phyloP scores from a whole-genome alignment of 1,140 invertebrate species.

The Oncopodura yosiiana region DNA sequence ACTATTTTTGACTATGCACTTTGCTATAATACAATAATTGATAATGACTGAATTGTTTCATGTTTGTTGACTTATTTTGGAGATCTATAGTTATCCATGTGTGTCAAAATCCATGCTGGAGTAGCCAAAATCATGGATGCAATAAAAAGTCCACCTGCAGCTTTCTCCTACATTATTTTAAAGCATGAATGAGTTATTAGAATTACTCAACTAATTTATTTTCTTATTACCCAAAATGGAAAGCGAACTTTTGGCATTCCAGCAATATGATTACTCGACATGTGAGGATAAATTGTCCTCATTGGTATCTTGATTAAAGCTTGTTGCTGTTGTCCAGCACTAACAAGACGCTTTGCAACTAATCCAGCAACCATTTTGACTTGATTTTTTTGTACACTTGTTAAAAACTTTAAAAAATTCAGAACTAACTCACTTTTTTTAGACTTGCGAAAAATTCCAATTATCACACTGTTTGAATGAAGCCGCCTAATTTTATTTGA shows the following conservation, averaged over 20 bases:
- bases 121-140: slow-evolving; percentile 18
- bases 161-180: slow-evolving; percentile 24
- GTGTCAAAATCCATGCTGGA: slow-evolving; percentile 23
- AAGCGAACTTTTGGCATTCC: slow-evolving; percentile 26
- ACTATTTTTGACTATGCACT: too few species aligned
- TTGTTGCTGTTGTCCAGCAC: neutral
- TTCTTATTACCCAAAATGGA: slow-evolving; percentile 17
- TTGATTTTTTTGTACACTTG: too few species aligned
- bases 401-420: too few species aligned
- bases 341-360: neutral
- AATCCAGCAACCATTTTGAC: slow-evolving; percentile 4
- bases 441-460: too few species aligned
- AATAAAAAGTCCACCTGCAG: slow-evolving; percentile 17
- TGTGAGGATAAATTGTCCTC: slow-evolving; percentile 22
- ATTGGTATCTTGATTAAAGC: slow-evolving; percentile 9
- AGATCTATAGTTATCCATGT: slow-evolving; percentile 24
- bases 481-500: too few species aligned
- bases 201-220: neutral
- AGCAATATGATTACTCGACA: slow-evolving; percentile 20
- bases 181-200: neutral
- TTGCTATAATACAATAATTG: too few species aligned
- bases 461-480: too few species aligned
- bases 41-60: too few species aligned
- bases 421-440: too few species aligned
- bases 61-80: neutral